A percentile compares a stretch with the other conserved stretches of the same genome.
Conservation (phyloP, 2,888 invertebrate species). For the Listrodromus nycthemerus region DNA sequence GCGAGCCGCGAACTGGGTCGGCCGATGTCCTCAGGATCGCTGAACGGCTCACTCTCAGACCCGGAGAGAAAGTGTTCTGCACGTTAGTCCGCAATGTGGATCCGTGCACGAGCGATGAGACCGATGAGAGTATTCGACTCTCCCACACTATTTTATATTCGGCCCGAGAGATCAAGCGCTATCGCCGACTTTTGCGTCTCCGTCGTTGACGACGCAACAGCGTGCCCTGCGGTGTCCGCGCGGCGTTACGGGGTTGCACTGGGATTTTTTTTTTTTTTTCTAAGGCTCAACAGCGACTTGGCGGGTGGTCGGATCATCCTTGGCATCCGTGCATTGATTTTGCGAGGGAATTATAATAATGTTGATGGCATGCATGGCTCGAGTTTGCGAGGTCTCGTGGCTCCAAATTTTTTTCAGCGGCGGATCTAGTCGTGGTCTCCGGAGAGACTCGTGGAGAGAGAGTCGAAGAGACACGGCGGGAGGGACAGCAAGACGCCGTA, state of each 20-base stretch:
- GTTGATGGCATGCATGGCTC: background rate
- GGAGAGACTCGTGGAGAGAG: background rate
- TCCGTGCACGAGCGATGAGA: background rate
- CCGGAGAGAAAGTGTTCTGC: constrained; percentile 15
- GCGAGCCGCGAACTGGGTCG: constrained; percentile 39
- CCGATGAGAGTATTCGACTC: background rate
- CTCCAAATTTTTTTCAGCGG: background rate
- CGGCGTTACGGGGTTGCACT: constrained; percentile 21
- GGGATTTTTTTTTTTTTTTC: constrained; percentile 28
- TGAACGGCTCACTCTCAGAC: constrained; percentile 16
- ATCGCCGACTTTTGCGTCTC: background rate
- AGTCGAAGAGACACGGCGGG: background rate
- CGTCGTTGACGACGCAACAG: background rate
- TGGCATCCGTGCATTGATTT: constrained; percentile 6
- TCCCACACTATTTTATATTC: constrained; percentile 14
- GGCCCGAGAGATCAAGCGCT: background rate
- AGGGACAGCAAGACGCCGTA: constrained; percentile 15
- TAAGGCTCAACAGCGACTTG: constrained; percentile 8
- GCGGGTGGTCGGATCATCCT: constrained; percentile 47
- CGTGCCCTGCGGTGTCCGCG: background rate
- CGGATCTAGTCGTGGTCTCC: background rate
- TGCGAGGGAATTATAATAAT: background rate
- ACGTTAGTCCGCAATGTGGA: background rate
- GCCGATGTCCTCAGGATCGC: constrained; percentile 50
- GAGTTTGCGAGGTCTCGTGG: background rate